Evolutionary conservation across 1,140 invertebrate genomes (phyloP), one percentile per base, ranked within the genome.

Genomic region (Nymphalis io): DNA sequence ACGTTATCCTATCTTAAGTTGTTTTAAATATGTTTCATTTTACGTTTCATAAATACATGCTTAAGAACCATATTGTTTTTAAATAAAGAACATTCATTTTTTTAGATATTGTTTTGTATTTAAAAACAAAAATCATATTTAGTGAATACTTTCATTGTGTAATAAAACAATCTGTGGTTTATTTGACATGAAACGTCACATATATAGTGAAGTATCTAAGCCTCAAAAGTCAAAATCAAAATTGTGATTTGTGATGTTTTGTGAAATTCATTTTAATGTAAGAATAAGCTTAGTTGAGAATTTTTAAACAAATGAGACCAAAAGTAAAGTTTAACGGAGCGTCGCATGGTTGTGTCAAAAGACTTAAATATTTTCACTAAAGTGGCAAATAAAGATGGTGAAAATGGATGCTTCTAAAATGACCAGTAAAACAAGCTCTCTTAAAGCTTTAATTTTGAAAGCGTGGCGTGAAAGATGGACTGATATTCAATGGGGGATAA

Each of bases 401-500:
- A 86, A 79, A 67, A 95, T 95, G 94, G 94, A 95, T 88, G 82
- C 85, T 11, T 94, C 94, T 39, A 96, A 96, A 93, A 95, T 95
- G 42, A 97, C 96, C 10, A 96, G 95, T 85, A 96, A 96, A 93
- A 96, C 96, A 3, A 96, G 95, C 79, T 95, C 94, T 48, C 92
- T 98, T n/a, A 97, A 97, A 92, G 95, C 96, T 66, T 92, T 98
- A 11, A 93, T 98, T 69, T 90, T 98, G 33, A 93, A 95, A 89
- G 98, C 98, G 48, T 99, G 98, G 98, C 93, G 97, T 79, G 97
- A 98, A 92, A 93, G 98, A 62, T 99, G 98, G 98, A 96, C 95
- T 12, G 97, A 98, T 92, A 94, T 98, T 27, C 96, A 98, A 89
- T 99, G 97, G 97, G 97, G 97, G 33, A 98, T 98, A 69, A 96